phyloP scores from a whole-genome alignment of 2,888 invertebrate genomes.

The Standfussiana lucernea region DNA sequence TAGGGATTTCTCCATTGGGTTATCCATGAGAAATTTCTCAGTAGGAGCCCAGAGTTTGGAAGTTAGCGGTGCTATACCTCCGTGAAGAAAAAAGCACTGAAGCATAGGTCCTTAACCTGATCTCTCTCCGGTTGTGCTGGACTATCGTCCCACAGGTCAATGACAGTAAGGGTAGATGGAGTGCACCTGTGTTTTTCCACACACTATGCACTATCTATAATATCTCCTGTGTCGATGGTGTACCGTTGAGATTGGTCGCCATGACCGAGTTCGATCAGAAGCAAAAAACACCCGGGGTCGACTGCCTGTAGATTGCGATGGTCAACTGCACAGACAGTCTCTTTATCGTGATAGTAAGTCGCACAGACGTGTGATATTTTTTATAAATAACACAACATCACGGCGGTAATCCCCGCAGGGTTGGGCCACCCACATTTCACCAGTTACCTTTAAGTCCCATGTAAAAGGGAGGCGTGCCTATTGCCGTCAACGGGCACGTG shows the following conservation, averaged over 20 bases:
- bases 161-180: background rate
- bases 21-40: background rate
- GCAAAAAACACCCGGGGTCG: background rate
- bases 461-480: too few species aligned
- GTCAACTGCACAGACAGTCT: background rate
- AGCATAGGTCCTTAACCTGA: background rate
- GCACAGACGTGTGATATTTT: background rate
- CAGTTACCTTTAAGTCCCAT: too few species aligned
- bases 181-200: background rate
- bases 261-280: background rate
- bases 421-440: too few species aligned
- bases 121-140: background rate
- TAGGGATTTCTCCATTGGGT: too few species aligned
- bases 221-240: background rate
- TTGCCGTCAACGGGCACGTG: too few species aligned
- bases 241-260: background rate
- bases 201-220: background rate
- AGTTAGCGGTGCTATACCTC: background rate
- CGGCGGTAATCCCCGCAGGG: too few species aligned
- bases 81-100: background rate
- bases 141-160: too few species aligned
- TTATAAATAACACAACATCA: too few species aligned
- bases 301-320: background rate
- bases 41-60: background rate
- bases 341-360: background rate